These are phyloP conservation scores for Hexactinellida sp. DNA, from an alignment of 37 sponge, comb jelly and placozoan species.

Conservation along the genomic window DNA sequence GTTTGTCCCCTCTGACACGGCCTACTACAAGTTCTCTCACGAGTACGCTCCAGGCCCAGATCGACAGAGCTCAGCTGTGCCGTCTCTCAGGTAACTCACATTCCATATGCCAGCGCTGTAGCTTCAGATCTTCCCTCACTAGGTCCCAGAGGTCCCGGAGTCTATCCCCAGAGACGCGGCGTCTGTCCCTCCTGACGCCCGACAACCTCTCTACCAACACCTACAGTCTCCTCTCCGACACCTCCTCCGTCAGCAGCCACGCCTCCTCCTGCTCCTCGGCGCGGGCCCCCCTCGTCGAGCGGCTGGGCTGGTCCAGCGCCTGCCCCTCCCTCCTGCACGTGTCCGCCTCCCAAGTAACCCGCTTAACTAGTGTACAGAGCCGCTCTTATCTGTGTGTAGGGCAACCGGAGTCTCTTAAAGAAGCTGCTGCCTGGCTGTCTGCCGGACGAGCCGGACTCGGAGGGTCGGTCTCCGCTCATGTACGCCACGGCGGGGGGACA, in stretches of 20 bases:
- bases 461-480: not conserved
- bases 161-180: not conserved
- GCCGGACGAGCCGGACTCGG: not conserved
- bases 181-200: not conserved
- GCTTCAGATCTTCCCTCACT: not conserved
- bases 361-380: no score
- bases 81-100: not conserved
- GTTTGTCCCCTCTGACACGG: not conserved
- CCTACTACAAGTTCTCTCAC: not conserved
- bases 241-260: not conserved
- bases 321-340: not conserved
- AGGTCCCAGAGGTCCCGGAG: not conserved
- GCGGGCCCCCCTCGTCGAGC: not conserved
- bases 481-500: not conserved
- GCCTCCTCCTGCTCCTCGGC: not conserved
- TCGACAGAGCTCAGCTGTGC: no score
- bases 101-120: not conserved
- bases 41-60: not conserved
- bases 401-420: constrained; percentile 18
- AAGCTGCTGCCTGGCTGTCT: not conserved
- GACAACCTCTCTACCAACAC: not conserved
- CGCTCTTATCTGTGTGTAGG: not conserved
- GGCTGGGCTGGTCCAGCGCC: not conserved
- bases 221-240: not conserved
- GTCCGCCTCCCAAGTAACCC: not conserved